Evolutionary conservation across 2,888 invertebrate species (phyloP).

Genomic region (Tetragonisca angustula): DNA sequence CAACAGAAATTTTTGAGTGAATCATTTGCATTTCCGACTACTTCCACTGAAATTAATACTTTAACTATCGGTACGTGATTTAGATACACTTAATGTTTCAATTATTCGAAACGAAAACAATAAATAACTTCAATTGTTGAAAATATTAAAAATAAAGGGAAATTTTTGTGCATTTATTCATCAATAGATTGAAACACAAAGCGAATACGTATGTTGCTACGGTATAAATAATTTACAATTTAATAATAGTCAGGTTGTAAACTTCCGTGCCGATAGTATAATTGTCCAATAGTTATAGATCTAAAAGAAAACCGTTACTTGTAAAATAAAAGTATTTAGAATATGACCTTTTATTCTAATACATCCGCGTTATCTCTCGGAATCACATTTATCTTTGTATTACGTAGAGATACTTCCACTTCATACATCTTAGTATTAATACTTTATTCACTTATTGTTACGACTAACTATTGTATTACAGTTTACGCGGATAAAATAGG

Average conservation of each 20-base stretch:
- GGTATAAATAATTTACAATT: conserved; percentile 18
- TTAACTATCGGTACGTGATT: conserved; percentile 35
- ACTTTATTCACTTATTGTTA: conserved; percentile 75
- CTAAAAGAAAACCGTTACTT: conserved; percentile 31
- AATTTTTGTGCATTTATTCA: conserved; percentile 19
- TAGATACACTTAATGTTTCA: neutral
- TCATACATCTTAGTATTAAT: conserved; percentile 68
- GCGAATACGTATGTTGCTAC: conserved; percentile 11
- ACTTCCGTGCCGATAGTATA: neutral
- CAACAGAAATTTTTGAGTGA: conserved; percentile 15
- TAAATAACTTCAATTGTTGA: neutral
- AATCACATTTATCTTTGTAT: conserved; percentile 36
- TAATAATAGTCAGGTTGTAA: conserved; percentile 4
- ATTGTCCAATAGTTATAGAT: conserved; percentile 44
- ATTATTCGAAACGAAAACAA: neutral
- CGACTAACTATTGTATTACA: conserved; percentile 76
- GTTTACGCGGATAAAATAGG: conserved; percentile 74
- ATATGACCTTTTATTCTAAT: conserved; percentile 50
- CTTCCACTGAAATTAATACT: conserved; percentile 34
- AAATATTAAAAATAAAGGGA: neutral
- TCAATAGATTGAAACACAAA: conserved; percentile 13
- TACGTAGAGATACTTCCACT: conserved; percentile 54
- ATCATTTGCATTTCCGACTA: conserved; percentile 15
- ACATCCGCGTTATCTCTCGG: conserved; percentile 36
- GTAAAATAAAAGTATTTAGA: conserved; percentile 50